Evolutionary conservation across 2,797 vertebrate genomes (phyloP).

Genomic region (Thamnophis elegans): DNA sequence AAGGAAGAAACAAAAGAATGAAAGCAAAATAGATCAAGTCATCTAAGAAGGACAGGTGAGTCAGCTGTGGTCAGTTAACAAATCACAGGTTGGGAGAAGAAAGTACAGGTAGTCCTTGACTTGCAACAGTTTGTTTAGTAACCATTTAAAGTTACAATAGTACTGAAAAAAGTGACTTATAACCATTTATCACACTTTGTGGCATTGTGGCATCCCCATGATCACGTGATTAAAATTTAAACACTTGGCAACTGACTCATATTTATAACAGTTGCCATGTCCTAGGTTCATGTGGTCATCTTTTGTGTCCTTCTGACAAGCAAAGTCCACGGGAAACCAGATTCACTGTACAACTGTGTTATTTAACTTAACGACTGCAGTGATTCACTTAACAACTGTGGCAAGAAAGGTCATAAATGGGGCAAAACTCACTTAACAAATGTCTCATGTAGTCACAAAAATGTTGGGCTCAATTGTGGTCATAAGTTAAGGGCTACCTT

Average conservation of each 20-base stretch:
- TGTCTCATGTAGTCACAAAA: neutral
- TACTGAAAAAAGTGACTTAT: too few relatives aligned
- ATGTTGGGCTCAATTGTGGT: neutral
- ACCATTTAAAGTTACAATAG: too few relatives aligned
- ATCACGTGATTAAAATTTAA: neutral
- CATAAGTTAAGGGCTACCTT: neutral
- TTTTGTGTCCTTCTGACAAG: neutral
- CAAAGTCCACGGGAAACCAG: neutral
- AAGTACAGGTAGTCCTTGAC: neutral
- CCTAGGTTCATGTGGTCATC: neutral
- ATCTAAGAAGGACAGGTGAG: neutral
- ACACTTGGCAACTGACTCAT: neutral
- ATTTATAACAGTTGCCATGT: neutral
- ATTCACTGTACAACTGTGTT: neutral
- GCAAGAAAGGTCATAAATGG: too few relatives aligned
- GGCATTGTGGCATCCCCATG: neutral
- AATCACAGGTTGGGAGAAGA: neutral
- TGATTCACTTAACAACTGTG: too few relatives aligned
- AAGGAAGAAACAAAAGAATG: neutral
- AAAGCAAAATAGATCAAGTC: neutral
- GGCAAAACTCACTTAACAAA: too few relatives aligned
- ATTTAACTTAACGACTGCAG: too few relatives aligned
- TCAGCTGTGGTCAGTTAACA: neutral
- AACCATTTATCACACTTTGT: neutral
- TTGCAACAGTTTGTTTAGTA: too few relatives aligned